phyloP scores from a whole-genome alignment of 2,797 vertebrate genomes.

The Squalus acanthias region DNA sequence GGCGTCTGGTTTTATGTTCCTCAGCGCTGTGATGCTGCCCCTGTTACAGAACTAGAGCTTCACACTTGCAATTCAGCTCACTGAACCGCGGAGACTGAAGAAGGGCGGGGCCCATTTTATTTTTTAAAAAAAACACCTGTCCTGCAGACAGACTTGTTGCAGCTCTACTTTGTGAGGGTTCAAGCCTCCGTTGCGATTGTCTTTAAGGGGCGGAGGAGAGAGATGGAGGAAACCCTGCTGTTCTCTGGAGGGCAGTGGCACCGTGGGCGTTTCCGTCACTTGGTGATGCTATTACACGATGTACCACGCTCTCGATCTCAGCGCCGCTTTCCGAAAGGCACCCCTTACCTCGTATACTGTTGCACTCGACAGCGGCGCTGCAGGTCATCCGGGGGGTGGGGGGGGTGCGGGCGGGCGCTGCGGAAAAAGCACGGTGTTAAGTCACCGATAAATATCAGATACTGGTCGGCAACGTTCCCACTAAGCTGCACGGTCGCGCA shows the following conservation, averaged over 20 bases:
- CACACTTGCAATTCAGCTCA: not conserved
- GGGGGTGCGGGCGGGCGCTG: not conserved
- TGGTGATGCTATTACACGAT: not conserved
- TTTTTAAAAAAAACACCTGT: not conserved
- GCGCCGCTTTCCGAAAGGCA: not conserved
- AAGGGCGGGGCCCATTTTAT: not conserved
- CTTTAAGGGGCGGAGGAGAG: not conserved
- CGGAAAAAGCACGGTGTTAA: too few relatives aligned
- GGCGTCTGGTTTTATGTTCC: not conserved
- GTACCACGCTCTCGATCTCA: not conserved
- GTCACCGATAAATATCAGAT: too few relatives aligned
- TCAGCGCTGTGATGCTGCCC: not conserved
- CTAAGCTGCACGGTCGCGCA: too few relatives aligned
- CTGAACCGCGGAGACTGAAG: not conserved
- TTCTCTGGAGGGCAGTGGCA: not conserved
- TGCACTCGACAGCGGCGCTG: too few relatives aligned
- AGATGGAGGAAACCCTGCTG: not conserved
- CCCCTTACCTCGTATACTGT: too few relatives aligned
- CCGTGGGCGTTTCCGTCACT: not conserved
- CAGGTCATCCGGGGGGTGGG: too few relatives aligned
- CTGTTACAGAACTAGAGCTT: not conserved
- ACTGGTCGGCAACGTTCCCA: too few relatives aligned
- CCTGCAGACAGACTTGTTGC: not conserved
- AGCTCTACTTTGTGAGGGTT: not conserved
- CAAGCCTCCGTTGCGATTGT: not conserved